Evolutionary conservation across 2,888 invertebrate species (phyloP).

Genomic region (Thymelicus sylvestris): DNA sequence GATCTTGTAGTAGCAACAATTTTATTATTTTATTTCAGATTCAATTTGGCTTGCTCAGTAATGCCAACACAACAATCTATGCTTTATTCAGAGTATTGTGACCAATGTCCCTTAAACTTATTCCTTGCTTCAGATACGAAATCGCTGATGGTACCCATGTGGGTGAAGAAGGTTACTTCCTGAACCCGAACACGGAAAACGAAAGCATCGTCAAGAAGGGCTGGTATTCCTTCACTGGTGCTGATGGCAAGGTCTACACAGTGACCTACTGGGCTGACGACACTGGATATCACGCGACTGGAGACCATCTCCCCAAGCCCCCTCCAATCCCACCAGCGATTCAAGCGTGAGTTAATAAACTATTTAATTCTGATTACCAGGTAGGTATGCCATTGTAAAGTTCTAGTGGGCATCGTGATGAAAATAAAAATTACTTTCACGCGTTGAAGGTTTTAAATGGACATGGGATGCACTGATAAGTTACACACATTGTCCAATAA

Average conservation of each 20-base stretch:
- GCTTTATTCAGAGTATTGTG: too few species aligned
- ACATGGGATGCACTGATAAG: too few species aligned
- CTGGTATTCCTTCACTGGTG: conserved; percentile 74
- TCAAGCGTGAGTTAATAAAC: conserved; percentile 66
- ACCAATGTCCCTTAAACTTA: neutral
- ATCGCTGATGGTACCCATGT: conserved; percentile 77
- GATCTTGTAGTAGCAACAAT: too few species aligned
- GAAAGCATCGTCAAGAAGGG: conserved; percentile 78
- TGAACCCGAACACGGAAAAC: conserved; percentile 63
- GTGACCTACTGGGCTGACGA: conserved; percentile 78
- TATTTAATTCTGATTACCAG: too few species aligned
- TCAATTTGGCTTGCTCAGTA: too few species aligned
- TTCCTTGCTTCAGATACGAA: conserved; percentile 62
- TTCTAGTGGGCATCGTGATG: too few species aligned
- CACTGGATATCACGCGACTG: conserved; percentile 75
- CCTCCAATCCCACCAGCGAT: conserved; percentile 70
- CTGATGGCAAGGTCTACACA: conserved; percentile 74
- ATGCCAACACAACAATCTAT: too few species aligned
- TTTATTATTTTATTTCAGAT: too few species aligned
- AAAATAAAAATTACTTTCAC: too few species aligned
- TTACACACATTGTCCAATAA: too few species aligned
- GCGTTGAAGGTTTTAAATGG: too few species aligned
- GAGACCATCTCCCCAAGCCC: conserved; percentile 76
- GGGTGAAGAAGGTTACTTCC: conserved; percentile 72
- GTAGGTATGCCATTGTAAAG: too few species aligned